Conservation (phyloP, 2,113 vertebrate species). For the Rhea pennata region DNA sequence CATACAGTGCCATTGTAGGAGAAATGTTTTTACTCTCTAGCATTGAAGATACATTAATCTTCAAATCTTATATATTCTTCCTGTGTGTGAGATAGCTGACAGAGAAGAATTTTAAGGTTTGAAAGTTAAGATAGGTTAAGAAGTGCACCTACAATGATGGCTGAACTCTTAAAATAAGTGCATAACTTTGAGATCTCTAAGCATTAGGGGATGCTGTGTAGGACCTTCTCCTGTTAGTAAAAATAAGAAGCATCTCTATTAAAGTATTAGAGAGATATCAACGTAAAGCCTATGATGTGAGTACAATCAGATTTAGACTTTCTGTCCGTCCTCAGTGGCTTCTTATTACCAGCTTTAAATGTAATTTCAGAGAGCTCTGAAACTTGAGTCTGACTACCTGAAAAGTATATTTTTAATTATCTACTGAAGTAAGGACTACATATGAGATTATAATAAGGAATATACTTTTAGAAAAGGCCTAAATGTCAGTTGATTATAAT, state of each 20-base stretch:
- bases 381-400: background rate
- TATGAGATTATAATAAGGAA: background rate
- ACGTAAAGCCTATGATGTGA: background rate
- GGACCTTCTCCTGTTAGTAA: background rate
- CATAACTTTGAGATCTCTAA: background rate
- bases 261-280: background rate
- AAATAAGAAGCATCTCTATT: background rate
- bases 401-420: background rate
- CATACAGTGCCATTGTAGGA: background rate
- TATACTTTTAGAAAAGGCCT: background rate
- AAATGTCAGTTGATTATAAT: background rate
- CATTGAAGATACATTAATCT: background rate
- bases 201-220: background rate
- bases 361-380: background rate
- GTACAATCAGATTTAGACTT: background rate
- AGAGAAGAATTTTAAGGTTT: background rate
- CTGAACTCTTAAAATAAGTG: background rate
- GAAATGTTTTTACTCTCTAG: background rate
- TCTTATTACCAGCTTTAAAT: background rate
- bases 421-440: background rate
- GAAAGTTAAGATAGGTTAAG: background rate
- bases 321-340: background rate
- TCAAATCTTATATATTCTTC: background rate
- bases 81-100: background rate
- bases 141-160: background rate